Evolutionary conservation across 1,140 invertebrate species (phyloP), one percentile per base, ranked within the genome.

Genomic region (Anagrus nilaparvatae): DNA sequence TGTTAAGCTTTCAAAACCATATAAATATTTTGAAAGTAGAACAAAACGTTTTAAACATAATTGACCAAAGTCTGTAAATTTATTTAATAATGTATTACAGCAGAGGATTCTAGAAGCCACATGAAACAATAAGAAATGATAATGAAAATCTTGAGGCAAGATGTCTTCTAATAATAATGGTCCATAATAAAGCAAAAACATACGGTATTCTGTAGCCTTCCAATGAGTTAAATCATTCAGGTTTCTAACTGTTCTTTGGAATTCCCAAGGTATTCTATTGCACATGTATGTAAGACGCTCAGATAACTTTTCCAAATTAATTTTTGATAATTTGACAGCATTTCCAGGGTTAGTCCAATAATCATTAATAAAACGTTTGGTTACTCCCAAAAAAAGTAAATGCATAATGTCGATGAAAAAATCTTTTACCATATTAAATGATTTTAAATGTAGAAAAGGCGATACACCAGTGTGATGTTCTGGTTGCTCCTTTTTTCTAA

Each of bases 331-430:
- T 25, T 32, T 17, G 23, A 29, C 12, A 32, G 18, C 18, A 19
- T 27, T 20, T n/a, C n/a, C n/a, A n/a, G n/a, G 46, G n/a, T n/a
- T n/a, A n/a, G 46, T 33, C 54, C 53, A 58, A 34, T 46, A 50
- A 27, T 27, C 35, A 32, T 40, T 19, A 12, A 55, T 31, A n/a
- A n/a, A n/a, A 27, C 58, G 49, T 44, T 48, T 48, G 44, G 55
- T 54, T 8, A 56, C 46, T 3, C 56, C 54, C 13, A 58, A 40
- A 28, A 42, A 59, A 3, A 46, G 19, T 17, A 46, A 38, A 44
- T 56, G 52, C 50, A 58, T 57, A 33, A 50, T 58, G 43, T 59
- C 55, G 12, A 56, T 23, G 12, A 52, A 25, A 50, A 55, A 52
- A 23, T 25, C 16, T 30, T 44, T 37, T 12, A 57, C 28, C n/a